Evolutionary conservation across 1,140 invertebrate genomes (phyloP).

Genomic region (Argopecten irradians): DNA sequence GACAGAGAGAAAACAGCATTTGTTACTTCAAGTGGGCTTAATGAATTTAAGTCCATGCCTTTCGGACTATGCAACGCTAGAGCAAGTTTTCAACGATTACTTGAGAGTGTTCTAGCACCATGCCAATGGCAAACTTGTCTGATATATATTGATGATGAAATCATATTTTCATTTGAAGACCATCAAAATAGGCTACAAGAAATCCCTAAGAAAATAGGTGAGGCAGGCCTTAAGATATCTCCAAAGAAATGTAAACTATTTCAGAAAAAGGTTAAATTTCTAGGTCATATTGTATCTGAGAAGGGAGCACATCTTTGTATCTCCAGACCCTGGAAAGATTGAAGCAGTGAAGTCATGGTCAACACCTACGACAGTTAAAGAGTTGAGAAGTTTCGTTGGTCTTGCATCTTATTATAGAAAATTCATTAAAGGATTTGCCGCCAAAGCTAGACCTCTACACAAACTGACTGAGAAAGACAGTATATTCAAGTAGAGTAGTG

Average conservation of each 20-base stretch:
- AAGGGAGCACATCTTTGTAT: conserved; percentile 1
- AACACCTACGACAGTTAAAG: neutral
- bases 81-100: neutral
- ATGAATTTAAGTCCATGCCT: neutral
- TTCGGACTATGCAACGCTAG: neutral
- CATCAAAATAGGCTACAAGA: neutral
- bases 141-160: conserved; percentile 34
- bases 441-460: neutral
- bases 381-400: conserved; percentile 21
- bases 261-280: conserved; percentile 16
- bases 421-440: conserved; percentile 3
- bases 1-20: neutral
- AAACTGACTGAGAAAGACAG: neutral
- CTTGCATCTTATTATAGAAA: neutral
- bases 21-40: neutral
- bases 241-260: conserved; percentile 24
- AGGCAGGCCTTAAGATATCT: neutral
- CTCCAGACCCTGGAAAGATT: neutral
- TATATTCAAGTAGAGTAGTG: neutral
- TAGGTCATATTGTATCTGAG: conserved; percentile 27
- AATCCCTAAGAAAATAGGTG: neutral
- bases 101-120: neutral
- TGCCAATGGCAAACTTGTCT: conserved; percentile 25
- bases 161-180: neutral
- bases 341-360: neutral